Evolutionary conservation across 2,113 vertebrate genomes (phyloP).

Genomic region (Neotragus moschatus): DNA sequence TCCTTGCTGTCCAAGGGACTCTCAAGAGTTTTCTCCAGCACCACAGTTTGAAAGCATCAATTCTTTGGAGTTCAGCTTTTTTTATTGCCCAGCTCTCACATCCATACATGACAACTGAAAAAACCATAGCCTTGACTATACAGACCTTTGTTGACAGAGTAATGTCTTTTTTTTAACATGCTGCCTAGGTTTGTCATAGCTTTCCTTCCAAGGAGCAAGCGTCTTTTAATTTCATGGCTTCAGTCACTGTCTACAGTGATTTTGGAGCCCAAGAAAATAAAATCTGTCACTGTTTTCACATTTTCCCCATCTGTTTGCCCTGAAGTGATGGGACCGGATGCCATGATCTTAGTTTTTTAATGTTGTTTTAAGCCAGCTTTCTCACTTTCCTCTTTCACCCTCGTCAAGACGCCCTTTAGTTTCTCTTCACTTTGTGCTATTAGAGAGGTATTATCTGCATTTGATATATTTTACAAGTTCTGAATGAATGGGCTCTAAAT

Average conservation of each 20-base stretch:
- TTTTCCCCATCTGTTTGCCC: not conserved
- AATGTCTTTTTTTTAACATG: not conserved
- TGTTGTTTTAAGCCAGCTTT: not conserved
- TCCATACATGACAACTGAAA: not conserved
- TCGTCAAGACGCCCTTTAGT: not conserved
- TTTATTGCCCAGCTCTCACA: not conserved
- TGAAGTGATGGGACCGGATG: not conserved
- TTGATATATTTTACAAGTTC: not conserved
- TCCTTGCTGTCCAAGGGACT: too few relatives aligned
- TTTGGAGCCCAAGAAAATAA: not conserved
- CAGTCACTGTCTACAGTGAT: not conserved
- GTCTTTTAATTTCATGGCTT: not conserved
- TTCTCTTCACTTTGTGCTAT: not conserved
- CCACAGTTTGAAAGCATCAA: too few relatives aligned
- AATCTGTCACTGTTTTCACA: not conserved
- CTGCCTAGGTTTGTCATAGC: not conserved
- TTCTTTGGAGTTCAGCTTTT: not conserved
- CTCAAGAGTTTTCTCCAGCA: too few relatives aligned
- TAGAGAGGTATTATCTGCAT: not conserved
- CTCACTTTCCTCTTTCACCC: not conserved
- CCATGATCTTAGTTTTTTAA: not conserved
- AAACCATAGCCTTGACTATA: not conserved
- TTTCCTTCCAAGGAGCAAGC: not conserved
- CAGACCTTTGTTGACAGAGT: not conserved
- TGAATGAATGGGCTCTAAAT: not conserved